A percentile compares a stretch with the other conserved stretches of the same genome.
These are phyloP conservation scores for Rotaria magnacalcarata DNA, from an alignment of 2,888 invertebrate species.

Conservation along the genomic window DNA sequence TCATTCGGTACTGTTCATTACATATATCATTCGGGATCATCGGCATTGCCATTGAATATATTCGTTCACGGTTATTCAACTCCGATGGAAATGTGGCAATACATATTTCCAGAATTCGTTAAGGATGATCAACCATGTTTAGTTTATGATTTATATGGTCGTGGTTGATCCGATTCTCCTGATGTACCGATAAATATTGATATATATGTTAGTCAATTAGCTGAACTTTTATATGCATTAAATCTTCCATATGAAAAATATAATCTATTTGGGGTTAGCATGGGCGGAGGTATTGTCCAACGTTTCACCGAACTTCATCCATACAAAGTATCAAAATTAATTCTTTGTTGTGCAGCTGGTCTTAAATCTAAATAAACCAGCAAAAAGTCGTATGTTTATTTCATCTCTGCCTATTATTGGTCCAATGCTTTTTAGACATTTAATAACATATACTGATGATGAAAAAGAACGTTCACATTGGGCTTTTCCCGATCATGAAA, in stretches of 20 bases:
- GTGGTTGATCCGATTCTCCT: constrained; percentile 34
- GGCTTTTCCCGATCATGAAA: neutral
- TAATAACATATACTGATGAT: neutral
- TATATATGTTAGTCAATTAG: constrained; percentile 8
- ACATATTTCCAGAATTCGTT: neutral
- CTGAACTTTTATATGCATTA: constrained; percentile 25
- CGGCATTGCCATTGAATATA: neutral
- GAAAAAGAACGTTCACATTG: neutral
- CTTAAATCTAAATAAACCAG: neutral
- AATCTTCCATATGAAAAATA: neutral
- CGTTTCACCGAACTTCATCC: constrained; percentile 4
- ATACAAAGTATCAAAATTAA: neutral
- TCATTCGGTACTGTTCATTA: constrained; percentile 16
- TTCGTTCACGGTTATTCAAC: constrained; percentile 25
- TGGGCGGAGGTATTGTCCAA: constrained; percentile 34
- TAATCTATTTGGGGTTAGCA: constrained; percentile 30
- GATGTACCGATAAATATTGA: neutral
- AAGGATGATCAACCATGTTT: neutral
- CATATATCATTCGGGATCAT: neutral
- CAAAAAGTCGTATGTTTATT: neutral
- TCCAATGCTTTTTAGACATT: neutral
- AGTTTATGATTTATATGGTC: constrained; percentile 28
- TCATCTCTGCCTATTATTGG: neutral
- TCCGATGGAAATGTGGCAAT: neutral
- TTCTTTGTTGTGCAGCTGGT: constrained; percentile 21